Evolutionary conservation across 2,797 vertebrate species (phyloP).

Genomic region (Chelmon rostratus): DNA sequence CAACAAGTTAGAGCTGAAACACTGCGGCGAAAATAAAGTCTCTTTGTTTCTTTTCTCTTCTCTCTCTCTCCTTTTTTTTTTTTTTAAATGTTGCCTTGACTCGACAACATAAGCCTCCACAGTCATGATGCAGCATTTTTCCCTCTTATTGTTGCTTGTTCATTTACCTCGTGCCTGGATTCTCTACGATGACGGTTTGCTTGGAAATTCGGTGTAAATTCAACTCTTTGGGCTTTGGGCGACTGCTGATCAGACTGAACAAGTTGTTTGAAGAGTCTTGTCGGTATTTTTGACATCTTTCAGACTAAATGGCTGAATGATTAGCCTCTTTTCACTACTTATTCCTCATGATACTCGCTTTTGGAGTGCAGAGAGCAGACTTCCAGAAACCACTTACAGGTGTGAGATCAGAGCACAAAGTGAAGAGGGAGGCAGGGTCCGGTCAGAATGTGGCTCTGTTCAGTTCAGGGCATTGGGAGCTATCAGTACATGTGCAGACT

Average conservation of each 20-base stretch:
- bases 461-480: neutral
- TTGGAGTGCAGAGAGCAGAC: neutral
- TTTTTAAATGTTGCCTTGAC: neutral
- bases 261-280: neutral
- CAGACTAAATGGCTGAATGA: neutral
- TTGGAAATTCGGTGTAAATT: neutral
- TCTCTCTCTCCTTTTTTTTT: neutral
- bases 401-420: neutral
- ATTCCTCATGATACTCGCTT: neutral
- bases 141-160: neutral
- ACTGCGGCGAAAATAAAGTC: constrained; percentile 17
- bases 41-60: neutral
- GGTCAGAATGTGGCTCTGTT: neutral
- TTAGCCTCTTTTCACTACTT: neutral
- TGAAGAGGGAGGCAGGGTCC: neutral
- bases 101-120: neutral
- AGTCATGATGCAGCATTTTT: neutral
- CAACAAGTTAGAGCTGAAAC: constrained; percentile 25
- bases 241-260: neutral
- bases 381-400: neutral
- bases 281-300: neutral
- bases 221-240: neutral
- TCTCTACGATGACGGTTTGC: neutral
- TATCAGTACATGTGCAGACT: neutral
- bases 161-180: neutral